Conservation (phyloP, 2,113 vertebrate genomes). For the Microtus oregoni region DNA sequence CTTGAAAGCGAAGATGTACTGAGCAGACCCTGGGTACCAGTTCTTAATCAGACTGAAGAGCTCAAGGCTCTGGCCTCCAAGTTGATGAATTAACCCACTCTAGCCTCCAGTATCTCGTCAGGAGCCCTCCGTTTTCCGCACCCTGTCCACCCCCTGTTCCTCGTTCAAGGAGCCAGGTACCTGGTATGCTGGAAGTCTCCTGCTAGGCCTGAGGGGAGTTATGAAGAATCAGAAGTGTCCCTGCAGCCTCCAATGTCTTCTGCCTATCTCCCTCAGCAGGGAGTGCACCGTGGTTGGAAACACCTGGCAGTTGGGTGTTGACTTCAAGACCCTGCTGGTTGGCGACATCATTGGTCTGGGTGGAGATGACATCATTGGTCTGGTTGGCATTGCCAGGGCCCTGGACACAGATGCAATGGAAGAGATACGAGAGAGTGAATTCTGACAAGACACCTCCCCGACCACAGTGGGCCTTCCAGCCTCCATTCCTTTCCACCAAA, state of each 20-base stretch:
- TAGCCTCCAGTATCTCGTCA: too few relatives aligned
- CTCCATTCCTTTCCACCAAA: neutral
- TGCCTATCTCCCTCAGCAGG: slow-evolving; percentile 59
- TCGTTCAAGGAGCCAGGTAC: neutral
- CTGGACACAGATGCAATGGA: neutral
- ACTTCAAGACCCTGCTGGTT: neutral
- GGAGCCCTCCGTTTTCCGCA: too few relatives aligned
- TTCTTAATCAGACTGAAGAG: neutral
- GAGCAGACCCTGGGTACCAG: neutral
- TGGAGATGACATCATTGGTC: too few relatives aligned
- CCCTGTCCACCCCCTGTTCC: too few relatives aligned
- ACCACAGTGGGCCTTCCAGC: neutral
- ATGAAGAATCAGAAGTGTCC: slow-evolving; percentile 77
- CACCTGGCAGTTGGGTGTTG: neutral
- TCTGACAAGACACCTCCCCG: neutral
- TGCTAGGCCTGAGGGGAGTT: neutral
- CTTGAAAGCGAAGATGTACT: neutral
- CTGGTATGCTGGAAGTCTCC: neutral
- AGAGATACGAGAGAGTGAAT: neutral
- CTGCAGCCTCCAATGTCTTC: slow-evolving; percentile 69
- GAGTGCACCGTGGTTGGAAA: neutral
- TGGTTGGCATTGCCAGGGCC: too few relatives aligned
- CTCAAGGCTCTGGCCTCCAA: neutral
- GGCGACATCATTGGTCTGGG: neutral
- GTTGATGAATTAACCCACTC: too few relatives aligned